Conservation (phyloP, 1,140 invertebrate species). For the Euwallacea fornicatus region DNA sequence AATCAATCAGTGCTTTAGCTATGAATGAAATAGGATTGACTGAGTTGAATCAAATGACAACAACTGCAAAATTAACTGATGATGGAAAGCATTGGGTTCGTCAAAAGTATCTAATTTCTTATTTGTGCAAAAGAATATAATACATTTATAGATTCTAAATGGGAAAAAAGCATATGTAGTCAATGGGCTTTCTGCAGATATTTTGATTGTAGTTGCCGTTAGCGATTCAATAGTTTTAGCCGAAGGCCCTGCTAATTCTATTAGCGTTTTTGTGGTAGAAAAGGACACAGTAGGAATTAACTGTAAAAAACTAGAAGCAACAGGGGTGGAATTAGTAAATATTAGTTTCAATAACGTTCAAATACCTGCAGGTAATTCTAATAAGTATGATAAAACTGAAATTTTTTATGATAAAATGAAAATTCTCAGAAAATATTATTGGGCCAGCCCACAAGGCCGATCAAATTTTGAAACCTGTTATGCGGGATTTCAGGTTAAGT, state of each 20-base stretch:
- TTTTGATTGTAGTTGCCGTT: conserved; percentile 59
- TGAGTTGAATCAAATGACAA: conserved; percentile 50
- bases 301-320: conserved; percentile 52
- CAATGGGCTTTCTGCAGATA: conserved; percentile 54
- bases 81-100: conserved; percentile 52
- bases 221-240: conserved; percentile 46
- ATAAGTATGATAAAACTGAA: neutral
- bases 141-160: conserved; percentile 48
- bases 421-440: conserved; percentile 50
- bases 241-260: conserved; percentile 54
- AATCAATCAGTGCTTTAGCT: conserved; percentile 55
- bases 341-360: conserved; percentile 56
- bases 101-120: neutral
- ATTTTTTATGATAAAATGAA: neutral
- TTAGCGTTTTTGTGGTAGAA: conserved; percentile 74
- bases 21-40: conserved; percentile 53
- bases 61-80: conserved; percentile 44
- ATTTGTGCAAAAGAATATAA: neutral
- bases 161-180: conserved; percentile 59
- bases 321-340: conserved; percentile 36
- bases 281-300: conserved; percentile 68
- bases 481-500: conserved; percentile 51
- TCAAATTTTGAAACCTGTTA: conserved; percentile 43
- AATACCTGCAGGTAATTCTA: conserved; percentile 50
- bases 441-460: conserved; percentile 47